Evolutionary conservation across 2,797 vertebrate genomes (phyloP), one percentile per base, ranked within the genome.

Genomic region (Erethizon dorsatum): DNA sequence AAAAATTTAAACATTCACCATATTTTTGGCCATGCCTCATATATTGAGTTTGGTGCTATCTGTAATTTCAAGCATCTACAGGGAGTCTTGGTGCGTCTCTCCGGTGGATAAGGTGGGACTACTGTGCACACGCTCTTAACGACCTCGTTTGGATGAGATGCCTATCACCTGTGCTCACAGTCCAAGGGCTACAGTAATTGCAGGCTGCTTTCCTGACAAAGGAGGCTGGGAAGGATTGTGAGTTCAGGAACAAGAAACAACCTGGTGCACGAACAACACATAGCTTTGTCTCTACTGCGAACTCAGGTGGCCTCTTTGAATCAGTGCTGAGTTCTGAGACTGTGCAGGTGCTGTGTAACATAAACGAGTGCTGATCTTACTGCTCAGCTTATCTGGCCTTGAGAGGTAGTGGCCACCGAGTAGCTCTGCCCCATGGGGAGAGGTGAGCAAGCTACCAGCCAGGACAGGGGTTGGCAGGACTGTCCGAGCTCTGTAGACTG

Each of bases 231-330:
- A 22, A 83, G n/a, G 37, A 24, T 2, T 0, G 2, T 31, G 71
- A 61, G 41, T 0, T 22, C 1, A 75, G 56, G 37, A 78, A 67
- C 41, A 57, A 57, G 84, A 90, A 69, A 45, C 0, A 9, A 22
- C 7, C 3, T 0, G 12, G 17, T 24, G 41, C 18, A 7, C 18
- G 37, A 61, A 41, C 28, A 56, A 33, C 24, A 26, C 11, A 41
- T 1, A 31, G 37, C 11, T 14, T 47, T 4, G 9, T 71, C 13
- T 63, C 77, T 17, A 22, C 5, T 11, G 3, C n/a, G 33, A 50
- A 2, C n/a, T 79, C 69, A 45, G 63, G 33, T 26, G 50, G 37
- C 41, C 37, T 83, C 57, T 73, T 77, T 87, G 28, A 77, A 14
- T 41, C 59, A 33, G 1, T 20, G 22, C 26, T 41, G 45, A 9